Percentiles rank a stretch among this genome's conserved stretches.
phyloP scores from a whole-genome alignment of 2,113 vertebrate species.

The Crotalus viridis region DNA sequence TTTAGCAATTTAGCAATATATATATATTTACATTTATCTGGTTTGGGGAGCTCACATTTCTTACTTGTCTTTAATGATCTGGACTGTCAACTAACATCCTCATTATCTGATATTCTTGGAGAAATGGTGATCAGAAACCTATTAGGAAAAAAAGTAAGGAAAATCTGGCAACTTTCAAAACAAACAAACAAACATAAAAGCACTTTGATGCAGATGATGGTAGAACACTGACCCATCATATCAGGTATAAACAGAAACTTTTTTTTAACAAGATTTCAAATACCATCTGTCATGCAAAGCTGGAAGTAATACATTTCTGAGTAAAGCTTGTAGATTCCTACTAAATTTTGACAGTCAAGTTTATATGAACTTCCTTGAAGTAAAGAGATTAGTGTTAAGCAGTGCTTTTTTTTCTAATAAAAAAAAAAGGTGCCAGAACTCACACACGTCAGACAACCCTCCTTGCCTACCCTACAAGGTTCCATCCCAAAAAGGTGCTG shows the following conservation, averaged over 20 bases:
- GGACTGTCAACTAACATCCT: constrained; percentile 22
- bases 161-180: constrained; percentile 26
- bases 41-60: constrained; percentile 26
- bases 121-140: constrained; percentile 44
- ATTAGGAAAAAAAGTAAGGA: constrained; percentile 38
- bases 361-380: constrained; percentile 40
- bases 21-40: constrained; percentile 8
- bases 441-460: too few relatives aligned
- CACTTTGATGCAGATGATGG: constrained; percentile 38
- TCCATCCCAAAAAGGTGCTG: too few relatives aligned
- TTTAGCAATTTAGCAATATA: constrained; percentile 16
- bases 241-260: constrained; percentile 26
- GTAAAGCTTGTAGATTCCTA: constrained; percentile 35
- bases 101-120: constrained; percentile 36
- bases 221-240: constrained; percentile 38
- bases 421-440: too few relatives aligned
- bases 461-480: too few relatives aligned
- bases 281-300: constrained; percentile 34
- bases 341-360: constrained; percentile 35
- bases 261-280: constrained; percentile 49
- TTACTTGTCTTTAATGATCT: constrained; percentile 22
- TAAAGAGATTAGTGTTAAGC: constrained; percentile 29
- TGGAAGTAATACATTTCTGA: constrained; percentile 48
- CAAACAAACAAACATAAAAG: constrained; percentile 25
- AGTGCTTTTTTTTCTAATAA: too few relatives aligned